Percentiles rank a stretch among this genome's conserved stretches.
Evolutionary conservation across 2,113 vertebrate genomes (phyloP).

Genomic region (Hystrix cristata): DNA sequence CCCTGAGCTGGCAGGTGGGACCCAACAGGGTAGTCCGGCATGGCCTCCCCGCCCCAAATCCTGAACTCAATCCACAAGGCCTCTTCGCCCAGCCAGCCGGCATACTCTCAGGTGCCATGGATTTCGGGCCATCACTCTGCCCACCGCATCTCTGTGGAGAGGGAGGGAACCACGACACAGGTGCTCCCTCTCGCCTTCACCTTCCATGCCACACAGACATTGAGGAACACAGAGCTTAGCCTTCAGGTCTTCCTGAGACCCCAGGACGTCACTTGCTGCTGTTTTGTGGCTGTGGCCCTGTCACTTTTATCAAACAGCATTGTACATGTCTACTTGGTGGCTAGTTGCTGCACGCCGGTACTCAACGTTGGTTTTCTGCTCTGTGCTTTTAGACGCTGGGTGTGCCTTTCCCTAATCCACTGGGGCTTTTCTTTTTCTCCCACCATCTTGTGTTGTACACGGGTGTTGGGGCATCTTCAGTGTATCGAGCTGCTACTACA

Average conservation of each 20-base stretch:
- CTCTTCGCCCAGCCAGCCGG: no score
- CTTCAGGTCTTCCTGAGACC: background rate
- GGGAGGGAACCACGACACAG: background rate
- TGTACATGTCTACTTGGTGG: background rate
- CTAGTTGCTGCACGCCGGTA: rapidly evolving
- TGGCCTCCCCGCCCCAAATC: background rate
- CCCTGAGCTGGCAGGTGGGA: no score
- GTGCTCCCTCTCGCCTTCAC: rapidly evolving
- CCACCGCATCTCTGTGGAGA: background rate
- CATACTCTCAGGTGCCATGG: no score
- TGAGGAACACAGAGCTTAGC: background rate
- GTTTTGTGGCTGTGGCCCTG: background rate
- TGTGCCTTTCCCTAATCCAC: background rate
- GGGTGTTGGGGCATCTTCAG: background rate
- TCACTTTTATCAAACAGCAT: background rate
- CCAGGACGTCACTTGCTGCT: background rate
- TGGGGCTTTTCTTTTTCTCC: background rate
- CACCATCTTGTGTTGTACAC: no score
- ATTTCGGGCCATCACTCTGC: background rate
- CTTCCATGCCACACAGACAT: background rate
- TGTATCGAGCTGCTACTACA: rapidly evolving
- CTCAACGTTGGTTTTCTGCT: background rate
- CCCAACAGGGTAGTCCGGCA: background rate
- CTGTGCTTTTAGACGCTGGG: background rate
- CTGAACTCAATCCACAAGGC: no score